Evolutionary conservation across 30 jellyfish, hydroid and myxozoan genomes (phyloP).

Genomic region (Sanderia malayensis): DNA sequence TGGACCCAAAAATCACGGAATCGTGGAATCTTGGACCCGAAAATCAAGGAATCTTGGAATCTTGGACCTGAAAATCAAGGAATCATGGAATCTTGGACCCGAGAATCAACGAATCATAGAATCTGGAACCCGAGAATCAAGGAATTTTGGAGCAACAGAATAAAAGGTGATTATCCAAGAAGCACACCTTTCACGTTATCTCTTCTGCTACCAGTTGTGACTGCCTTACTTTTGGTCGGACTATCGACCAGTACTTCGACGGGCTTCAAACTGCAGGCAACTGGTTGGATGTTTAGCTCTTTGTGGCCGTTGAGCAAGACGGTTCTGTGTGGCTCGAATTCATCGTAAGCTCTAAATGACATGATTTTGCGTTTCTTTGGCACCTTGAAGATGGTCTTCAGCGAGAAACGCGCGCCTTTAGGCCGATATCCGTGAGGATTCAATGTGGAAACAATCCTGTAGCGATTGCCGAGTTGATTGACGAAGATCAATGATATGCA

Average conservation of each 20-base stretch:
- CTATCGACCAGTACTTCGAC: slow-evolving; percentile 56
- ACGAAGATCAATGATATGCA: slow-evolving; percentile 78
- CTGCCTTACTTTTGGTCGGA: slow-evolving; percentile 1
- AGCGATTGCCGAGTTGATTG: slow-evolving; percentile 76
- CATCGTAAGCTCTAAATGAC: slow-evolving; percentile 82
- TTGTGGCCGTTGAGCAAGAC: slow-evolving; percentile 72
- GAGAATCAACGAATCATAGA: neutral
- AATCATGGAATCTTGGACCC: neutral
- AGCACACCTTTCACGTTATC: neutral
- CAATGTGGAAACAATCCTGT: slow-evolving; percentile 73
- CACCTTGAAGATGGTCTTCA: slow-evolving; percentile 90
- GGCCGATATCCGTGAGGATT: slow-evolving; percentile 96
- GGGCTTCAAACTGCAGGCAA: slow-evolving; percentile 56
- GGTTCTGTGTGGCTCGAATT: slow-evolving; percentile 43
- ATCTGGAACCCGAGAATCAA: neutral
- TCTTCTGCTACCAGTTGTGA: slow-evolving; percentile 31
- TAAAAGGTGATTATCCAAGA: neutral
- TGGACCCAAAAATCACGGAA: too few relatives aligned
- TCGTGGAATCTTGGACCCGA: too few relatives aligned
- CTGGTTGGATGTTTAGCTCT: slow-evolving; percentile 55
- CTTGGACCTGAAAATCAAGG: neutral
- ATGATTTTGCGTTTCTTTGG: slow-evolving; percentile 72
- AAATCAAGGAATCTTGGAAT: too few relatives aligned
- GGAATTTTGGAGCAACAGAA: neutral
- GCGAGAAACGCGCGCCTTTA: slow-evolving; percentile 73